Evolutionary conservation across 2,888 invertebrate genomes (phyloP), one percentile per base, ranked within the genome.

Genomic region (Helobdella robusta): DNA sequence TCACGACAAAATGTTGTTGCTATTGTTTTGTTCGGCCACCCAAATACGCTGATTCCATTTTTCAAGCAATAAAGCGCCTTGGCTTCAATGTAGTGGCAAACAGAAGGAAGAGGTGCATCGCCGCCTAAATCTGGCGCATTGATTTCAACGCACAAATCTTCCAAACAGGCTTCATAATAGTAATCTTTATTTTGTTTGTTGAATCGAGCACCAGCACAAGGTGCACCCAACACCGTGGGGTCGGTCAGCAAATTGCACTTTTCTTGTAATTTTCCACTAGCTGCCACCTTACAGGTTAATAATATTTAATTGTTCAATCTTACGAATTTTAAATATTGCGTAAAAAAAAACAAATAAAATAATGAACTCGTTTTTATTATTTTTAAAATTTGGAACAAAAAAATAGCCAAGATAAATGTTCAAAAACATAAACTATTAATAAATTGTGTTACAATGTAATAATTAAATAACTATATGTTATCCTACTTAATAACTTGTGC

Each of bases 131-230:
- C 62, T 23, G 62, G 50, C 5, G 62, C 62, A 35, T 62, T 62
- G 62, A 62, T 62, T 20, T 28, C 30, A 20, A 62, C 62, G 28
- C 62, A 62, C 1, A 62, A 34, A n/a, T 62, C 62, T n/a, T 46
- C 50, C 28, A 30, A 15, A 25, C 62, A 62, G 20, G 62, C 62
- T 8, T 34, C 62, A 32, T 46, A 18, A 32, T 28, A 62, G 50
- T n/a, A n/a, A n/a, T n/a, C n/a, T n/a, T n/a, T n/a, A n/a, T n/a
- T n/a, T n/a, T n/a, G n/a, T n/a, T n/a, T n/a, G n/a, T n/a, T n/a
- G n/a, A n/a, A n/a, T n/a, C n/a, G n/a, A n/a, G n/a, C n/a, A n/a
- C n/a, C n/a, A n/a, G 52, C 52, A 20, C 4, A 25, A 25, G 11
- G 32, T 23, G 50, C 18, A 5, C 62, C 62, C 62, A 62, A 44